Evolutionary conservation across 1,140 invertebrate species (phyloP).

Genomic region (Cotesia typhae): DNA sequence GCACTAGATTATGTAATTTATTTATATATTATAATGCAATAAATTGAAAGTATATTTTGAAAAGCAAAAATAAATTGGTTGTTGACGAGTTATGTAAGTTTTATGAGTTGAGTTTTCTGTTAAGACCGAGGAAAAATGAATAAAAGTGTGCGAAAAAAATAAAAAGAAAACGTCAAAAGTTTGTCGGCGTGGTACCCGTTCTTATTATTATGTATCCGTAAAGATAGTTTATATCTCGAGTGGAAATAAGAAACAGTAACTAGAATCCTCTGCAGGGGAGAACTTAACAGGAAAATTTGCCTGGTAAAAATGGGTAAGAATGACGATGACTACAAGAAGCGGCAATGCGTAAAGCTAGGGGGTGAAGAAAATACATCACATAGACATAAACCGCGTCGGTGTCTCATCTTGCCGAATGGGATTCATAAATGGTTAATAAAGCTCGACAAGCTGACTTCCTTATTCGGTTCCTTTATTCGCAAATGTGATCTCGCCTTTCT

Average conservation of each 20-base stretch:
- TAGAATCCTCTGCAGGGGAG: neutral
- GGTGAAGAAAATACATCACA: neutral
- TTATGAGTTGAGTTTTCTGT: constrained; percentile 1
- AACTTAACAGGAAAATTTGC: too few relatives aligned
- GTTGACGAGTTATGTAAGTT: neutral
- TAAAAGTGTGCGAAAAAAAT: constrained; percentile 2
- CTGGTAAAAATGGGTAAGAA: constrained; percentile 31
- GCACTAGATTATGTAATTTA: too few relatives aligned
- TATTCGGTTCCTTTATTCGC: constrained; percentile 2
- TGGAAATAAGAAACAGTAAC: constrained; percentile 30
- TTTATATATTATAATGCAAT: too few relatives aligned
- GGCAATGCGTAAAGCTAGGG: constrained; percentile 28
- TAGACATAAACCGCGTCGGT: neutral
- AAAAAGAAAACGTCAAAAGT: constrained; percentile 13
- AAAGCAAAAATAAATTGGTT: too few relatives aligned
- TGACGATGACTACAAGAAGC: neutral
- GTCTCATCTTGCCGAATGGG: constrained; percentile 27
- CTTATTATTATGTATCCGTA: neutral
- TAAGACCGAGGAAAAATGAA: neutral
- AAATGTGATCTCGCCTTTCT: constrained; percentile 4
- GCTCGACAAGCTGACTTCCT: constrained; percentile 28
- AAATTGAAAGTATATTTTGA: too few relatives aligned
- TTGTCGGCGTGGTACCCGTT: neutral
- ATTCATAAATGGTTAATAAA: constrained; percentile 53
- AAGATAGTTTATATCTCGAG: constrained; percentile 7